phyloP scores from a whole-genome alignment of 2,113 vertebrate species.

The Gymnarchus niloticus region DNA sequence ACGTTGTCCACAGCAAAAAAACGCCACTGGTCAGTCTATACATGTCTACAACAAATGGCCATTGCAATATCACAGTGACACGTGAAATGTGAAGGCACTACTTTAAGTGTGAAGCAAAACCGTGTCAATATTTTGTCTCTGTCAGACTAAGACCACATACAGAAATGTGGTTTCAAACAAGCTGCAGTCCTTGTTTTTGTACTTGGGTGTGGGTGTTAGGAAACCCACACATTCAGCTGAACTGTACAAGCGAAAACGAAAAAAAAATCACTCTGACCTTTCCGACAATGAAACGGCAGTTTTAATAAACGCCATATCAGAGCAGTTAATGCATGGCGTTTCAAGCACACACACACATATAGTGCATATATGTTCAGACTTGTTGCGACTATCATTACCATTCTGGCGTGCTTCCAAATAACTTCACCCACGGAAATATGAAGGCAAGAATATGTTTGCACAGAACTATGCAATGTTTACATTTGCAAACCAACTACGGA shows the following conservation, averaged over 20 bases:
- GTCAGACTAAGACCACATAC: background rate
- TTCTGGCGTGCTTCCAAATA: background rate
- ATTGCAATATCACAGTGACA: background rate
- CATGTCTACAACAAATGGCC: background rate
- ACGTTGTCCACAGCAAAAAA: background rate
- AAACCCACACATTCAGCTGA: background rate
- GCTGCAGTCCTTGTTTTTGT: conserved; percentile 11
- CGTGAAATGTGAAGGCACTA: background rate
- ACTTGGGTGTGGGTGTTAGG: background rate
- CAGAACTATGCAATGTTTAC: background rate
- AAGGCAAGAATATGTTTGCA: background rate
- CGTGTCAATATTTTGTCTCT: background rate
- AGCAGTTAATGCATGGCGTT: background rate
- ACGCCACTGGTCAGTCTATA: background rate
- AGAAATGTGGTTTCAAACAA: conserved; percentile 9
- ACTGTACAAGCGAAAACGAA: background rate
- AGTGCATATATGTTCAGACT: background rate
- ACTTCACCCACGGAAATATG: background rate
- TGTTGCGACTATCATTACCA: background rate
- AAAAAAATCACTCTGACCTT: background rate
- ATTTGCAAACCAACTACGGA: background rate
- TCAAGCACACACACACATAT: background rate
- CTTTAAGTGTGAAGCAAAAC: background rate
- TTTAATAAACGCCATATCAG: background rate
- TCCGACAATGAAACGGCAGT: background rate